Evolutionary conservation across 2,797 vertebrate species (phyloP), one percentile per base, ranked within the genome.

Genomic region (Adrianichthys oophorus): DNA sequence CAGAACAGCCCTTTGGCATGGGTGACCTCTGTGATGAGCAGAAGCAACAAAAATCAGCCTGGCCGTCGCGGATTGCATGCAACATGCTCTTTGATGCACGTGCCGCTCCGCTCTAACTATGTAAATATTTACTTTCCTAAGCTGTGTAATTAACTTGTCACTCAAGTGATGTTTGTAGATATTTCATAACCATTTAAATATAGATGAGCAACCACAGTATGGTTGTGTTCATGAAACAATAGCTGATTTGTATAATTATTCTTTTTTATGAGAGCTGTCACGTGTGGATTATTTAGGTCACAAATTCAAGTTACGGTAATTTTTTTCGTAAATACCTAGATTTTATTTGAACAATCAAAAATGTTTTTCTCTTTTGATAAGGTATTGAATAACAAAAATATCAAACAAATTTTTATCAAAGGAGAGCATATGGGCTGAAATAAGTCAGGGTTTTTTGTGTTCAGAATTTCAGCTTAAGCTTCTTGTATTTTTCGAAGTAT

Each of bases 71-170:
- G 17, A 37, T 45, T 45, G 44, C n/a, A 45, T 8, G 18, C n/a
- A 18, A 18, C 6, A 7, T 29, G 1, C 26, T 6, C 17, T 44
- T 60, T 58, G 67, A 52, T 43, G 14, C 45, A 47, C 59, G 45
- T 56, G 37, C 54, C 50, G 29, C 51, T 52, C 52, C 52, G 37
- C 51, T 51, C 63, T 51, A 32, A 68, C 24, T 7, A 10, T 44
- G 42, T 45, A 12, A 45, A 18, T 45, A 83, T 82, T 85, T 81
- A 74, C 79, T 76, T 74, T 82, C 76, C 87, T 84, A 83, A 82
- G 81, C 71, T 77, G 65, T 71, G 79, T 81, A 86, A 87, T 91
- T 87, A 85, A 79, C 68, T 73, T 77, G 79, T 81, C 65, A 80
- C 65, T 63, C 62, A 58, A 55, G 55, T 74, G 77, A 71, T 81